phyloP scores from a whole-genome alignment of 2,113 vertebrate genomes.

The Mormyrus iriodes region DNA sequence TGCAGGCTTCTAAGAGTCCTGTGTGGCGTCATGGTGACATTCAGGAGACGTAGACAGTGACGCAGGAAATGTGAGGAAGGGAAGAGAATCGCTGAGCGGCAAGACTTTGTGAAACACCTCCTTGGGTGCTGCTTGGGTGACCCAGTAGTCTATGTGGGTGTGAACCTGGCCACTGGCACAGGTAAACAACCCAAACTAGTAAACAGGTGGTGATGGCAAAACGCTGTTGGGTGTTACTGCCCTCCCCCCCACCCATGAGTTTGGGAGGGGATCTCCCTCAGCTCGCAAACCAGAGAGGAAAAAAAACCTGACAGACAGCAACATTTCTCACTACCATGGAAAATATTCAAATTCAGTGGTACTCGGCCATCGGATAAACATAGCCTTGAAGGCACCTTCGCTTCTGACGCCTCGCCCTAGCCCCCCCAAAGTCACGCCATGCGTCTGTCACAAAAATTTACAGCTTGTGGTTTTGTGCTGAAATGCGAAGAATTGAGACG shows the following conservation, averaged over 20 bases:
- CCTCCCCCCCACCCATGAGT: background rate
- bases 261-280: slow-evolving; percentile 6
- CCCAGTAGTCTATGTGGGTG: background rate
- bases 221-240: background rate
- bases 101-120: too few species aligned
- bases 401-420: background rate
- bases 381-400: background rate
- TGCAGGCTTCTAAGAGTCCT: background rate
- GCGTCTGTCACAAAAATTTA: background rate
- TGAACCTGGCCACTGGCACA: background rate
- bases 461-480: background rate
- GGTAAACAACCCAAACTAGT: background rate
- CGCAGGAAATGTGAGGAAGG: background rate
- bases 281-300: background rate
- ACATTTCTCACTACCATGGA: slow-evolving; percentile 3
- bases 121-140: too few species aligned
- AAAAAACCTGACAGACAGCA: background rate
- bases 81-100: background rate
- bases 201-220: background rate
- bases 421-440: background rate
- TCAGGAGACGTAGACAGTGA: background rate
- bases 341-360: slow-evolving; percentile 15
- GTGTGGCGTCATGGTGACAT: background rate
- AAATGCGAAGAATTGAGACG: background rate
- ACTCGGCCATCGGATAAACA: background rate